A percentile compares a stretch with the other conserved stretches of the same genome.
These are phyloP conservation scores for Pentalonia nigronervosa DNA, from an alignment of 1,140 invertebrate species.

Conservation along the genomic window DNA sequence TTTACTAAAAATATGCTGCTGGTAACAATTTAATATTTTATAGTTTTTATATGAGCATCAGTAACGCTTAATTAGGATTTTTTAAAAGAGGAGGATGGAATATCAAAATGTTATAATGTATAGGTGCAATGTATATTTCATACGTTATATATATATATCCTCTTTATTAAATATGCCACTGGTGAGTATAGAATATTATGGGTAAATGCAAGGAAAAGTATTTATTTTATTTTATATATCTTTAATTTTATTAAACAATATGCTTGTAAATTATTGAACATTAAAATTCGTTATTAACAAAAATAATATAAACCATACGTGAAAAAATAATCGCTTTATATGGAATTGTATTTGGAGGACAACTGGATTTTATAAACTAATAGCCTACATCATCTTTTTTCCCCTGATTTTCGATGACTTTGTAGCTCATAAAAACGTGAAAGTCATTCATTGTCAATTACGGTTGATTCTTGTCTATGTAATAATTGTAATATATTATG, in stretches of 20 bases:
- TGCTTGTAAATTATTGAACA: background rate
- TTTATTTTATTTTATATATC: background rate
- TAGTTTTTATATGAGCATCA: background rate
- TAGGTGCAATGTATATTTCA: background rate
- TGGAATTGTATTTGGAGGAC: slow-evolving; percentile 42
- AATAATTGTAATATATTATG: background rate
- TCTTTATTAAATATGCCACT: background rate
- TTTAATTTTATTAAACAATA: slow-evolving; percentile 16
- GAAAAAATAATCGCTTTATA: slow-evolving; percentile 22
- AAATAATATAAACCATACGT: background rate
- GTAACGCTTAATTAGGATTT: background rate
- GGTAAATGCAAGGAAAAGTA: background rate
- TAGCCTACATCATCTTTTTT: slow-evolving; percentile 16
- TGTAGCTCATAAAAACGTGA: slow-evolving; percentile 25
- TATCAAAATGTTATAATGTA: background rate
- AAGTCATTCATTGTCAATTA: slow-evolving; percentile 27
- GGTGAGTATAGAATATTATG: background rate
- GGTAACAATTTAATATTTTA: background rate
- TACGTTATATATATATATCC: background rate
- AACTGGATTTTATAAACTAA: background rate
- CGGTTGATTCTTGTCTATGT: background rate
- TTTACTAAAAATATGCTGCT: background rate
- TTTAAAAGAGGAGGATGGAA: background rate
- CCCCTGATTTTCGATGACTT: slow-evolving; percentile 29
- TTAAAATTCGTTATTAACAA: background rate